Evolutionary conservation across 2,113 vertebrate genomes (phyloP).

Genomic region (Fulmarus glacialis): DNA sequence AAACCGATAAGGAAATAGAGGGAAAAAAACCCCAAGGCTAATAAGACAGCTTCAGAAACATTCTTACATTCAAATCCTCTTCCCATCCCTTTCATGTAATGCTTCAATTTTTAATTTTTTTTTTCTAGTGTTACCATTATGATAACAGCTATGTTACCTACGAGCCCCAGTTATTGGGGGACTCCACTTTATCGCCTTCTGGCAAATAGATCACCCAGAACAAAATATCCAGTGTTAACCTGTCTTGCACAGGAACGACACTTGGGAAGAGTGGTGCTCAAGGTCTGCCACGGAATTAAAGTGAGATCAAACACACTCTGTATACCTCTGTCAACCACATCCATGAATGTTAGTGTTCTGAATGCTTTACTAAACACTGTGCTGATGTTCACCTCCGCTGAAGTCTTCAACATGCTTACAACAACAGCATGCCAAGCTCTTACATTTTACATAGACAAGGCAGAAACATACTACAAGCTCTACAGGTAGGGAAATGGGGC

Average conservation of each 20-base stretch:
- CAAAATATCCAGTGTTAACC: not conserved
- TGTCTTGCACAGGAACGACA: not conserved
- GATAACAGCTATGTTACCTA: not conserved
- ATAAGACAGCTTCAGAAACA: not conserved
- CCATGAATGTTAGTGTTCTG: not conserved
- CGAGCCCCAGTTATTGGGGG: fast-evolving
- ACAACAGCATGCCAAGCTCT: not conserved
- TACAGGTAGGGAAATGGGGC: not conserved
- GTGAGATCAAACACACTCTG: not conserved
- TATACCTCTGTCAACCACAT: not conserved
- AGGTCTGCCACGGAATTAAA: not conserved
- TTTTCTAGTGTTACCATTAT: not conserved
- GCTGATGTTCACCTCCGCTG: not conserved
- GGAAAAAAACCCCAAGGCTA: not conserved
- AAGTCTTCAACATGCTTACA: not conserved
- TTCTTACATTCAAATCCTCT: not conserved
- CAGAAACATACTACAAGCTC: not conserved
- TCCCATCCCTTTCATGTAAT: not conserved
- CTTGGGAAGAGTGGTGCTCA: not conserved
- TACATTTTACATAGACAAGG: not conserved
- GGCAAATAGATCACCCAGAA: not conserved
- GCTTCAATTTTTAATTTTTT: too few relatives aligned
- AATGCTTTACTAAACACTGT: not conserved
- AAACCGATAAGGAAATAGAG: not conserved
- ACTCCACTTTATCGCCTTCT: not conserved